Base-by-base conservation (phyloP, 2,113 vertebrate species). In the Lipotes vexillifer region DNA sequence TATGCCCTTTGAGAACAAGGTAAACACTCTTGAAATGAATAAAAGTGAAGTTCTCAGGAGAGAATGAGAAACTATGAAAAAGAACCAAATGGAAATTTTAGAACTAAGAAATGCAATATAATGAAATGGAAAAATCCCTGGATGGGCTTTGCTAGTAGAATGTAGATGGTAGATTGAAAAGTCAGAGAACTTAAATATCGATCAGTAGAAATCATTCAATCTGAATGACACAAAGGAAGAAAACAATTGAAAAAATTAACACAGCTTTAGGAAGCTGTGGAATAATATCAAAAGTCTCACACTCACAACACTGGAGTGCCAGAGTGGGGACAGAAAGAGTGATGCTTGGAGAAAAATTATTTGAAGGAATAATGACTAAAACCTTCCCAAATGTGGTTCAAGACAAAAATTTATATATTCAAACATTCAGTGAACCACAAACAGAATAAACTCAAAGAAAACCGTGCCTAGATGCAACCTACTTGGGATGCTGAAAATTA, bases 181-280 rank as follows among this genome's bases (percentile, higher is more conserved):
- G 25, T 9, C 27, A 5, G 0, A 11, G 44, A 59, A 36, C 17
- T 36, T 27, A 25, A 55, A 72, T 20, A 5, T n/a, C n/a, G 25
- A 21, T 3, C 52, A 52, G 20, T 10, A 33, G 29, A 14, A 31
- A 44, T 4, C 1, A 23, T 33, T 44, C 14, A 25, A 2, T 6
- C 12, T 59, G 69, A 52, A n/a, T 17, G 25, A 85, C 0, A n/a
- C 20, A 33, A 17, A 61, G 13, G 10, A 81, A 85, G 44, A 10
- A 71, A 4, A 10, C 8, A 27, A 3, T 4, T 2, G 11, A 23
- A 29, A 38, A 49, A 3, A 9, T 27, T 2, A 18, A 13, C 9
- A 36, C 17, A 74, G 23, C 49, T 12, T 7, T 0, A 31, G 46
- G 4, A 27, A 12, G 4, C 33, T 0, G 0, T 0, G 36, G 36